Conservation (phyloP, 2,888 invertebrate species). For the Ischnura elegans region DNA sequence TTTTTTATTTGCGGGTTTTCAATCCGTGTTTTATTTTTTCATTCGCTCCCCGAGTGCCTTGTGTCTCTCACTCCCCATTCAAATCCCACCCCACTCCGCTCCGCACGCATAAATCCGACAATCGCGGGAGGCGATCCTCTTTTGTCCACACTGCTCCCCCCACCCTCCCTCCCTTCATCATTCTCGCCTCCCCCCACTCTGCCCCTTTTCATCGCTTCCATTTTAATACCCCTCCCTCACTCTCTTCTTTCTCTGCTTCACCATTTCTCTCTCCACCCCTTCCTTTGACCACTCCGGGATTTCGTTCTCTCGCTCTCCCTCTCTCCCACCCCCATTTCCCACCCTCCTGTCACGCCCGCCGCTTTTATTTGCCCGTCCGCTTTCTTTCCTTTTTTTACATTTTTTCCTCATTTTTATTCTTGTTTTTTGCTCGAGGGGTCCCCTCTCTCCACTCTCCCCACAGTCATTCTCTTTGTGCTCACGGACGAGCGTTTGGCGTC, state of each 20-base stretch:
- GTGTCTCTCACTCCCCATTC: neutral
- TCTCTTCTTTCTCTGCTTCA: neutral
- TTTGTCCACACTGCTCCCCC: neutral
- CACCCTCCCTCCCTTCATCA: constrained; percentile 11
- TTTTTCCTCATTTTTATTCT: too few species aligned
- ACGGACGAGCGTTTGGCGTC: too few species aligned
- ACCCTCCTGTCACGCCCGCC: constrained; percentile 5
- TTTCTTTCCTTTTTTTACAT: too few species aligned
- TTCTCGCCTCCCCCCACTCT: neutral
- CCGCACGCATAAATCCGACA: neutral
- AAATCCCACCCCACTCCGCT: neutral
- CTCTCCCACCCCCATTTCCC: neutral
- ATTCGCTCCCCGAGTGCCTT: neutral
- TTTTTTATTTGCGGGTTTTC: constrained; percentile 5
- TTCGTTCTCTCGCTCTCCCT: neutral
- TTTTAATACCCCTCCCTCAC: constrained; percentile 58
- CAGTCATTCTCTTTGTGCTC: neutral
- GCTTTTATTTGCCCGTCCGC: neutral
- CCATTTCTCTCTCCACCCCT: constrained; percentile 19
- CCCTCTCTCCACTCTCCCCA: neutral
- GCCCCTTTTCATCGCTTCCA: constrained; percentile 61
- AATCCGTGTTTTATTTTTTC: neutral
- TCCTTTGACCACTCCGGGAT: neutral
- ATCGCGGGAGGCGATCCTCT: constrained; percentile 56
- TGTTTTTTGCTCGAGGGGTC: neutral